Conservation (phyloP, 2,113 vertebrate species). For the Spermophilus dauricus region DNA sequence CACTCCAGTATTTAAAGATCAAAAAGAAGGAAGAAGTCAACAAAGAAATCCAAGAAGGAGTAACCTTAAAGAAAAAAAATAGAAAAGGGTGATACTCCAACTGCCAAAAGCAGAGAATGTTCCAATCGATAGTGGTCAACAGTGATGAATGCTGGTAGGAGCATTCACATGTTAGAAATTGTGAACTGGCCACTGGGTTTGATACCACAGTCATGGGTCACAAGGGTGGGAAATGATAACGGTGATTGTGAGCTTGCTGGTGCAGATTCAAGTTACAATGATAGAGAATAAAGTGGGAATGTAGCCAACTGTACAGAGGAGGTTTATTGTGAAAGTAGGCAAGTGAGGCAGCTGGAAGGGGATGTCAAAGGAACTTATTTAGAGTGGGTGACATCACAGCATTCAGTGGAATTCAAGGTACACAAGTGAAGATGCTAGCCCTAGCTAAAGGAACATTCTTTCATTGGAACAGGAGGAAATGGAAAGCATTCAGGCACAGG, state of each 20-base stretch:
- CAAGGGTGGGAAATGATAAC: background rate
- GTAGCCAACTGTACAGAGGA: accelerated
- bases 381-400: background rate
- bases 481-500: background rate
- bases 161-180: background rate
- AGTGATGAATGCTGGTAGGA: background rate
- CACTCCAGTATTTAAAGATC: background rate
- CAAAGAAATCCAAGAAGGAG: background rate
- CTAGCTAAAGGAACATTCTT: background rate
- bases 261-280: background rate
- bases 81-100: background rate
- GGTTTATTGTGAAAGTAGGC: background rate
- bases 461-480: background rate
- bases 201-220: background rate
- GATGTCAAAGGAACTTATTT: background rate
- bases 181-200: background rate
- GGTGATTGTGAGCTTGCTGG: too few species aligned
- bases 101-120: background rate
- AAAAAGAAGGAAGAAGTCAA: background rate
- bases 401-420: background rate
- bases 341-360: background rate
- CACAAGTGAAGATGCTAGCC: background rate
- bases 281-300: background rate
- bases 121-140: background rate
- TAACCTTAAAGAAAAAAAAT: background rate